Evolutionary conservation across 2,888 invertebrate genomes (phyloP), one percentile per base, ranked within the genome.

Genomic region (Cephus pygmeus): DNA sequence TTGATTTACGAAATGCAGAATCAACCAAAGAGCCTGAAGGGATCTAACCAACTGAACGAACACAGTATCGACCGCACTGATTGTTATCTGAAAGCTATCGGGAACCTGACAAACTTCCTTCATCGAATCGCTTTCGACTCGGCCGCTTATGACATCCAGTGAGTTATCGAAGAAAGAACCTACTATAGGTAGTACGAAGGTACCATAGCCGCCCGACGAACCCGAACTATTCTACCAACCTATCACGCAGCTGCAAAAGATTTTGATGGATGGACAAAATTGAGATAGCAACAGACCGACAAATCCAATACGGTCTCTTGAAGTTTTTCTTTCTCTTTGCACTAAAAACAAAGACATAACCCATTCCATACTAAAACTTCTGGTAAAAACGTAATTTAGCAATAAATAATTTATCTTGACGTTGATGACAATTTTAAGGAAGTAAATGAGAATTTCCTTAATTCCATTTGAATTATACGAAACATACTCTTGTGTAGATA

Each of bases 151-250:
- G 74, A 74, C 74, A 23, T 71, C 23, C 36, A 30, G n/a, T 30
- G 35, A 74, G 74, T 74, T 74, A 74, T 74, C 74, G 74, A n/a
- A 74, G 74, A 74, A 74, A 74, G 74, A 34, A 34, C 12, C 35
- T n/a, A 30, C 31, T 56, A 23, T 56, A 56, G 56, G 56, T 56
- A 56, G 56, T 23, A 23, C 15, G 56, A 56, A 56, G 9, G 56
- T 23, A 56, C 1, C 9, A 56, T 56, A 23, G 56, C 15, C 9
- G 23, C 56, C 2, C 56, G 23, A 23, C 56, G 23, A 56, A 56
- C 56, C 56, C 56, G 56, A 56, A 23, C 9, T 56, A 56, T 56
- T 56, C 23, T 23, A 23, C 56, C 56, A 23, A 56, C 56, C 56
- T 56, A 56, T 56, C 56, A 9, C 9, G 23, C 15, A 23, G 56